Percentiles rank a stretch among this genome's conserved stretches.
phyloP scores from a whole-genome alignment of 2,888 invertebrate species.

The Gisinianus flammeolus region DNA sequence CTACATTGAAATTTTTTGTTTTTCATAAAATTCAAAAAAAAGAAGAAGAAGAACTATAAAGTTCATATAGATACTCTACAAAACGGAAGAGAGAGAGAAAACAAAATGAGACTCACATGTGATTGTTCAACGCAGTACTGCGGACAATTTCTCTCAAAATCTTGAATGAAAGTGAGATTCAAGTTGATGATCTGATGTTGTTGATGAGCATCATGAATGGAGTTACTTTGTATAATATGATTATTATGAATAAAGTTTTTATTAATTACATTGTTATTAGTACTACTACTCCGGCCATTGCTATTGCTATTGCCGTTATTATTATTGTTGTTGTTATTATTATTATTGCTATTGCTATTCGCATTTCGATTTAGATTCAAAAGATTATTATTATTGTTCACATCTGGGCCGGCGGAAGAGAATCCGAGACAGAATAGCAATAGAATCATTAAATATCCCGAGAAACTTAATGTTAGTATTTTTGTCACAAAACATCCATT shows the following conservation, averaged over 20 bases:
- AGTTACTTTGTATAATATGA: not conserved
- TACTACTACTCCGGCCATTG: not conserved
- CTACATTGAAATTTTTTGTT: no score
- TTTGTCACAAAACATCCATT: not conserved
- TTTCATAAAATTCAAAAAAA: no score
- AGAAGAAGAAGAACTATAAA: no score
- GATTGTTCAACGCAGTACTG: slow-evolving; percentile 48
- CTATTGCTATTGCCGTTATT: not conserved
- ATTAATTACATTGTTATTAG: not conserved
- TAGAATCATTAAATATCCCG: slow-evolving; percentile 4
- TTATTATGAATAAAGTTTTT: not conserved
- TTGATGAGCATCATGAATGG: not conserved
- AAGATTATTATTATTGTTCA: not conserved
- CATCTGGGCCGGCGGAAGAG: slow-evolving; percentile 25
- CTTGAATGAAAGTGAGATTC: slow-evolving; percentile 40
- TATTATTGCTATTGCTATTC: not conserved
- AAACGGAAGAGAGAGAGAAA: not conserved
- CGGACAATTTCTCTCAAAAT: slow-evolving; percentile 46
- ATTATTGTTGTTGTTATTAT: not conserved
- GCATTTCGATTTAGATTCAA: not conserved
- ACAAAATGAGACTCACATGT: slow-evolving; percentile 39
- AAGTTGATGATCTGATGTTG: slow-evolving; percentile 5
- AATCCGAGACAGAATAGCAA: slow-evolving; percentile 20
- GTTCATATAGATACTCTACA: no score
- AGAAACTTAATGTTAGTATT: not conserved